Base-by-base conservation (phyloP, 1,140 invertebrate species). In the Brachionus manjavacas region DNA sequence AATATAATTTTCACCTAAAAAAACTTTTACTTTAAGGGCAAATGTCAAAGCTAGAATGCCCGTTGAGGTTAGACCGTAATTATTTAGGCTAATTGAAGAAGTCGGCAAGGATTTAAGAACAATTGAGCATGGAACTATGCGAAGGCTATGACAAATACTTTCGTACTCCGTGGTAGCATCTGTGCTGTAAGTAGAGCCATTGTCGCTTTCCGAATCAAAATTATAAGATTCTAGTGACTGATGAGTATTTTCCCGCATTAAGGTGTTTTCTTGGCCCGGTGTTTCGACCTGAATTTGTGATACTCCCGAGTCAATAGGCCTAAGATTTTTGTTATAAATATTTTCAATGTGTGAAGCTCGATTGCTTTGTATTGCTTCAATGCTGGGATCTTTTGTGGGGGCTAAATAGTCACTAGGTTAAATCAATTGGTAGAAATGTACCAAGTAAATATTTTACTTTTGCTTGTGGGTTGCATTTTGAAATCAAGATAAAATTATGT, bases 1-100 rank as follows among this genome's bases (percentile, higher is more conserved):
- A n/a, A n/a, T n/a, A n/a, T n/a, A n/a, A n/a, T 35, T 35, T 35
- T 35, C 31, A 35, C 0, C 7, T 4, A 76, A 25, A 16, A 49
- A 79, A n/a, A 60, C 3, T 14, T 35, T 28, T 23, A 81, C 79
- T 46, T 64, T 81, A 20, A 81, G 31, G 9, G 79, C 79, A 46
- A 39, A 60, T 20, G 79, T 41, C 20, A 81, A 46, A 31, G 79
- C 79, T 25, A 81, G 31, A 3, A 43, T 64, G 3, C 79, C 79
- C 43, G 64, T 68, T 43, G 79, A 81, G n/a, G 55, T 81, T 25
- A 81, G 79, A 64, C 79, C 79, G 25, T 81, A 81, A 46, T 81
- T 81, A 25, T 20, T 68, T 3, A 81, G 52, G 2, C 16, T 20
- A 20, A 81, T 43, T 23, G 28, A 16, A 14, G 52, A 43, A 9